Conservation (phyloP, 2,113 vertebrate genomes). For the Galeopterus variegatus region DNA sequence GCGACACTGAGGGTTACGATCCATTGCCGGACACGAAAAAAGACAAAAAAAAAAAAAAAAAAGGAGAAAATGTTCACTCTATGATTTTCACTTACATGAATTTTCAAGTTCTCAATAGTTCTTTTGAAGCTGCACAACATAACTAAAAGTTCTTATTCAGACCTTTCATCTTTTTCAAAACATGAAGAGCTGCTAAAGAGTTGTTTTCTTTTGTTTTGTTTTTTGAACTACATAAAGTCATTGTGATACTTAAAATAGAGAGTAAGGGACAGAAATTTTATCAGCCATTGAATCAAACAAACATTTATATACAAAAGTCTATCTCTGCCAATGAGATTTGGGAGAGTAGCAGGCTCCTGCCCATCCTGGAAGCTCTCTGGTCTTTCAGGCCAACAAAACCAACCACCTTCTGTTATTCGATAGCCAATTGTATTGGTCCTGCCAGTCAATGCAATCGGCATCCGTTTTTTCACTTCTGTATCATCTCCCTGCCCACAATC, state of each 20-base stretch:
- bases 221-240: slow-evolving; percentile 32
- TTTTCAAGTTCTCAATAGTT: slow-evolving; percentile 81
- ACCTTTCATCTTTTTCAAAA: slow-evolving; percentile 57
- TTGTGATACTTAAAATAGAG: background rate
- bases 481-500: background rate
- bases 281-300: slow-evolving; percentile 36
- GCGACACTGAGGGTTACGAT: no score
- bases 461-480: background rate
- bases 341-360: background rate
- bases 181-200: background rate
- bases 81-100: slow-evolving; percentile 84
- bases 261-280: slow-evolving; percentile 2
- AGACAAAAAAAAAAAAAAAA: no score
- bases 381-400: slow-evolving; percentile 63
- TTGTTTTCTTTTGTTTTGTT: background rate
- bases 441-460: background rate
- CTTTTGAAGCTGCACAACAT: slow-evolving; percentile 69
- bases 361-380: background rate
- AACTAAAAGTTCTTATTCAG: slow-evolving; percentile 38
- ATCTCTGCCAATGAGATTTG: background rate
- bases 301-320: slow-evolving; percentile 1
- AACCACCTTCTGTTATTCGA: background rate
- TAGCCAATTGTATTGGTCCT: background rate
- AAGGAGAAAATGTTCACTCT: slow-evolving; percentile 76
- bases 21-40: no score